Evolutionary conservation across 2,797 vertebrate genomes (phyloP), one percentile per base, ranked within the genome.

Genomic region (Echiichthys vipera): DNA sequence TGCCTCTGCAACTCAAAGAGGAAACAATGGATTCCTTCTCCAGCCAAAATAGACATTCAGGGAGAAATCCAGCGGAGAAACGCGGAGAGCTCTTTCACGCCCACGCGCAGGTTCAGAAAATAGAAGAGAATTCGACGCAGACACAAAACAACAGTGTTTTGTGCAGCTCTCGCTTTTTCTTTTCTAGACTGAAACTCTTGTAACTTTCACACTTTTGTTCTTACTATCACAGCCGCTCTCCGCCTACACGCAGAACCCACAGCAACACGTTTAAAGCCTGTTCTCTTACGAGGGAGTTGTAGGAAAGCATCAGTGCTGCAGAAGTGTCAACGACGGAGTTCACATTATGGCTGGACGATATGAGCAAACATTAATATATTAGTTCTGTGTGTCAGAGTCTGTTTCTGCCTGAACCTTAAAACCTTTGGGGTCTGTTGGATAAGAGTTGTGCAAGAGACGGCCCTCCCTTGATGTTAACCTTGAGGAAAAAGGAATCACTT

Each of bases 71-170:
- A 49, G 22, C 15, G 7, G 57, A 64, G 61, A 73, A 32, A 24
- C 22, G 8, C 30, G 53, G 1, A 27, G 46, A 62, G 45, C 22
- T 30, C 67, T 36, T 29, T 37, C 40, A 51, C 81, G 12, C 79
- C 79, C 65, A 83, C 81, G n/a, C 24, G 25, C 58, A 40, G 56
- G 2, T 20, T 68, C 77, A 78, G 74, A 82, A 82, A 88, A 82
- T 77, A 78, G 74, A 80, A 25, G 25, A 49, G 20, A 71, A 65
- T 27, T 24, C 45, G 72, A 9, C 7, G 40, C 68, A 84, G 68
- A 65, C 70, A 65, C 24, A 69, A 55, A 40, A 66, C 47, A n/a
- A n/a, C 50, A 45, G 51, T 32, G 68, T 20, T 56, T 24, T 3
- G 22, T 29, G 20, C 34, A 39, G 12, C 42, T 71, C 71, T 72